A percentile compares a stretch with the other conserved stretches of the same genome.
Evolutionary conservation across 1,140 invertebrate species (phyloP).

Genomic region (Penaeus vannamei): DNA sequence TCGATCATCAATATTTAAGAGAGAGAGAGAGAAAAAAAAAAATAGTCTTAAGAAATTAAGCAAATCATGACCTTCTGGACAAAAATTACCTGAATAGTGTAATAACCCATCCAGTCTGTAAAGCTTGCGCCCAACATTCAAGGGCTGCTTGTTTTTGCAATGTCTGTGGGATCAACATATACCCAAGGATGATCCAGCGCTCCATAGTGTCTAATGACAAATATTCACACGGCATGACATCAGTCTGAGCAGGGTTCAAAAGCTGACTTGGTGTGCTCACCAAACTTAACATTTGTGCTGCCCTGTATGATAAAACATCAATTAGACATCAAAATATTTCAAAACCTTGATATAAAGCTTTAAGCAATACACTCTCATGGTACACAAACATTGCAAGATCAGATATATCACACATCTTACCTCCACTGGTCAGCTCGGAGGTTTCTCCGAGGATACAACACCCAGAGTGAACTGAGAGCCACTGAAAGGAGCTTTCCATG

Average conservation of each 20-base stretch:
- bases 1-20: too few relatives aligned
- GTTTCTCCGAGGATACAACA: conserved; percentile 91
- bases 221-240: conserved; percentile 98
- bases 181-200: conserved; percentile 88
- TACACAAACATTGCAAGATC: background rate
- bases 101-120: conserved; percentile 95
- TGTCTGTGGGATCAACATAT: conserved; percentile 90
- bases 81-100: conserved; percentile 75
- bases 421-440: conserved; percentile 94
- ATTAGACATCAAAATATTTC: background rate
- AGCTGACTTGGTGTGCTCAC: conserved; percentile 92
- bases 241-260: conserved; percentile 93
- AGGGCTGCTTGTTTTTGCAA: conserved; percentile 82
- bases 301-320: conserved; percentile 70
- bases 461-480: conserved; percentile 89
- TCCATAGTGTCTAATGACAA: conserved; percentile 95
- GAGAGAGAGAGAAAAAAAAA: too few relatives aligned
- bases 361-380: background rate
- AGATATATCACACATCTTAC: conserved; percentile 28
- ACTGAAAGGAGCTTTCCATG: conserved; percentile 89
- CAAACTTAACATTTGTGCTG: conserved; percentile 93
- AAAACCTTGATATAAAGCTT: too few relatives aligned
- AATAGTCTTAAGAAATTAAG: too few relatives aligned
- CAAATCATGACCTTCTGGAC: too few relatives aligned
- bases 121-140: conserved; percentile 91